Conservation (phyloP, 2,113 vertebrate species). For the Orientallactaga bullata region DNA sequence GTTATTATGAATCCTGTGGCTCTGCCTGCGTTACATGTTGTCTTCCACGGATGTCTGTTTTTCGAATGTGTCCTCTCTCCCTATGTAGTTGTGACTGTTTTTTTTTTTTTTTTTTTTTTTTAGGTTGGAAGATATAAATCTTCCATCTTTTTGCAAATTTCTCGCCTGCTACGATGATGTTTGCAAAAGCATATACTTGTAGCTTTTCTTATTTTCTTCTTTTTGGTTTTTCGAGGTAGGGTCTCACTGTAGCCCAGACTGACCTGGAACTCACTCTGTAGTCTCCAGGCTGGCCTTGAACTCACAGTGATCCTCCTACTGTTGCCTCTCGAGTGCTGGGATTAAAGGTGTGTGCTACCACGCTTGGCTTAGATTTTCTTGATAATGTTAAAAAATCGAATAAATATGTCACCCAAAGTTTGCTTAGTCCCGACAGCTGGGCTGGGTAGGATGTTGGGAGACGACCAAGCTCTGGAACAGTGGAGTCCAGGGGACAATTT, state of each 20-base stretch:
- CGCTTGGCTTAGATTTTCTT: no score
- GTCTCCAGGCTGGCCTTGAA: no score
- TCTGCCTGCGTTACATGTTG: neutral
- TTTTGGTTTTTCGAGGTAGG: no score
- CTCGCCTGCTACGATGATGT: neutral
- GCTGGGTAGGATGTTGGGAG: neutral
- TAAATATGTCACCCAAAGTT: no score
- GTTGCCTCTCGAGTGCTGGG: no score
- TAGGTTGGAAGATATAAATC: neutral
- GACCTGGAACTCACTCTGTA: no score
- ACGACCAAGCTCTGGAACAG: neutral
- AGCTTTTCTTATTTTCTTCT: conserved; percentile 14
- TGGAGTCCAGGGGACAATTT: neutral
- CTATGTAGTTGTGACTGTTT: neutral
- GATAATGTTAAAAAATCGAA: no score
- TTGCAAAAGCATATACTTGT: conserved; percentile 15
- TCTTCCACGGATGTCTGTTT: neutral
- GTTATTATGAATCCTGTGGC: neutral
- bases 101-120: conserved; percentile 25
- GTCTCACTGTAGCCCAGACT: no score
- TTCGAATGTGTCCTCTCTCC: neutral
- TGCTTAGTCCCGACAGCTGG: neutral
- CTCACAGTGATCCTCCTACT: no score
- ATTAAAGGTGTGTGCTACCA: no score
- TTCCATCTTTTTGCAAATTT: conserved; percentile 3